These are phyloP conservation scores for Drosophila greeni DNA, from an alignment of 2,888 invertebrate species.

Conservation along the genomic window DNA sequence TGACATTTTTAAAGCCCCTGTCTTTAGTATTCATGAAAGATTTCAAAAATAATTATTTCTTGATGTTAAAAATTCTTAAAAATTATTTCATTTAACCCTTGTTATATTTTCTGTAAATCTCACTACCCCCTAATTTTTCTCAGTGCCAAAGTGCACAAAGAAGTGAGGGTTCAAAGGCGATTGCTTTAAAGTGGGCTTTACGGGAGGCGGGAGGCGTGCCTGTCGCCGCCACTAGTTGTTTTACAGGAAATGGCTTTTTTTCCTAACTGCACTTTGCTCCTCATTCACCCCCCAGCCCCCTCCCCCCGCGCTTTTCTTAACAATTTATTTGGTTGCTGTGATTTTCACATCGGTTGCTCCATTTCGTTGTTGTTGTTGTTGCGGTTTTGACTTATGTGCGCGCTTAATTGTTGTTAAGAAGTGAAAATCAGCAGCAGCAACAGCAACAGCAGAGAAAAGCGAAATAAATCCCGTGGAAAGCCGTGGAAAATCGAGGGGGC, in stretches of 20 bases:
- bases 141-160: slow-evolving; percentile 9
- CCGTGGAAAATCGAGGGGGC: slow-evolving; percentile 26
- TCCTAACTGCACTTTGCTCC: slow-evolving; percentile 32
- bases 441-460: slow-evolving; percentile 38
- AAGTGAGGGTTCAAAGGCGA: slow-evolving; percentile 38
- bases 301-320: slow-evolving; percentile 49
- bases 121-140: background rate
- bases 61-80: background rate
- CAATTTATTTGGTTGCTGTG: slow-evolving; percentile 49
- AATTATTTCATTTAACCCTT: background rate
- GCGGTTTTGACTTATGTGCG: slow-evolving; percentile 73
- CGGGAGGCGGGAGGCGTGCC: slow-evolving; percentile 32
- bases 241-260: slow-evolving; percentile 65
- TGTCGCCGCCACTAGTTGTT: slow-evolving; percentile 63
- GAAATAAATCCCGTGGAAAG: slow-evolving; percentile 66
- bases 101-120: no score
- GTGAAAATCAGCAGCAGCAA: slow-evolving; percentile 67
- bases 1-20: no score
- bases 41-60: no score
- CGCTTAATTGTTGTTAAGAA: slow-evolving; percentile 74
- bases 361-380: slow-evolving; percentile 62
- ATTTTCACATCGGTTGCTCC: slow-evolving; percentile 61
- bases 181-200: slow-evolving; percentile 39
- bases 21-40: no score
- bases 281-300: slow-evolving; percentile 8